phyloP scores from a whole-genome alignment of 2,113 vertebrate genomes.

The Syngnathus typhle region DNA sequence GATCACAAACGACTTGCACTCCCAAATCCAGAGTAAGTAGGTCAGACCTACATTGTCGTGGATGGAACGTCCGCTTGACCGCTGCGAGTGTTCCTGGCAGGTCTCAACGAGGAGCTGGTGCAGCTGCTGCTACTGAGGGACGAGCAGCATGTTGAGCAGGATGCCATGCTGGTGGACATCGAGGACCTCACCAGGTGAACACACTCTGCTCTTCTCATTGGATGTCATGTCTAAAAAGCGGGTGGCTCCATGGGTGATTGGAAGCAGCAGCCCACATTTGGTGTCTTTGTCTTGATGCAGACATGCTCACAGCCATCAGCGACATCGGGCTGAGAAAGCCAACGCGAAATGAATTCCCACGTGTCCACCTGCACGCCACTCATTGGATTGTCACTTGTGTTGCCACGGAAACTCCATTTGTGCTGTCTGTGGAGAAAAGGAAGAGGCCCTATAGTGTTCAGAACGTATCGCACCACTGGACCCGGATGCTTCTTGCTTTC shows the following conservation, averaged over 20 bases:
- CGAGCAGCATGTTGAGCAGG: slow-evolving; percentile 95
- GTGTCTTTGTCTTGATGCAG: slow-evolving; percentile 55
- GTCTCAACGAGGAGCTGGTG: slow-evolving; percentile 95
- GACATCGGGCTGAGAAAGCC: slow-evolving; percentile 86
- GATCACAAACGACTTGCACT: slow-evolving; percentile 96
- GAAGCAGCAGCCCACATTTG: not conserved
- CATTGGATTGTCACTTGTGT: slow-evolving; percentile 35
- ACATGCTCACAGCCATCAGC: slow-evolving; percentile 90
- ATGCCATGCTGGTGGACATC: slow-evolving; percentile 97
- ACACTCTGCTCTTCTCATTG: not conserved
- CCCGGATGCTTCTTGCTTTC: slow-evolving; percentile 15
- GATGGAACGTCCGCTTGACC: not conserved
- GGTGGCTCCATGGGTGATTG: too few species aligned
- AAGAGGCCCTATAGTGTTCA: slow-evolving; percentile 12
- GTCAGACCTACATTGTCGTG: not conserved
- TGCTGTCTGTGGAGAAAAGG: slow-evolving; percentile 28
- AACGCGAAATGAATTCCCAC: slow-evolving; percentile 74
- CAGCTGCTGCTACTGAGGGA: slow-evolving; percentile 91
- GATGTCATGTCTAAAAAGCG: not conserved
- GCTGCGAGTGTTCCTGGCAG: slow-evolving; percentile 53
- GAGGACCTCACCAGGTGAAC: slow-evolving; percentile 93
- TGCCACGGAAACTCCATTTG: slow-evolving; percentile 33
- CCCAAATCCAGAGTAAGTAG: slow-evolving; percentile 95
- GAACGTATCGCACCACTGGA: slow-evolving; percentile 12
- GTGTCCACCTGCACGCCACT: slow-evolving; percentile 28